phyloP scores from a whole-genome alignment of 2,888 invertebrate genomes.

The Corythucha ciliata region DNA sequence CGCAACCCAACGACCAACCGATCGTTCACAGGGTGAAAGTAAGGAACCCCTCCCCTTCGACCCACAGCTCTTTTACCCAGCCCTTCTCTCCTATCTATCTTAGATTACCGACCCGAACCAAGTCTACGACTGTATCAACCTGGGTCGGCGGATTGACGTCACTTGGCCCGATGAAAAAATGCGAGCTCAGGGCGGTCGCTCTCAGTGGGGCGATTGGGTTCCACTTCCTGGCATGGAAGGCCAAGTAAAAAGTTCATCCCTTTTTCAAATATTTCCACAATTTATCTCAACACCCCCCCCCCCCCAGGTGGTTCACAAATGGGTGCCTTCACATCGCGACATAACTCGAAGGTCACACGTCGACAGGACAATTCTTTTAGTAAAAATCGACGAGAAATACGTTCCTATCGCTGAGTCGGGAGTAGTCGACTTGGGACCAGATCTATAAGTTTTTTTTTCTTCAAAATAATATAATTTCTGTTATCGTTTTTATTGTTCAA shows the following conservation, averaged over 20 bases:
- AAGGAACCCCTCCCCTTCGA: constrained; percentile 29
- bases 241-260: constrained; percentile 46
- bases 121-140: constrained; percentile 85
- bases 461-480: not conserved
- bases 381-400: constrained; percentile 87
- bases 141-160: constrained; percentile 85
- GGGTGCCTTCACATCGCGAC: constrained; percentile 88
- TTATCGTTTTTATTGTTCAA: not conserved
- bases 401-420: constrained; percentile 89
- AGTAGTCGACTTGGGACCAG: constrained; percentile 66
- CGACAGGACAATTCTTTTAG: constrained; percentile 79
- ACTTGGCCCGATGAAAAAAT: constrained; percentile 89
- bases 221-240: constrained; percentile 90
- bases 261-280: not conserved
- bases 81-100: not conserved
- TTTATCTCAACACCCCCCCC: not conserved
- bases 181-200: constrained; percentile 75
- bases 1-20: constrained; percentile 35
- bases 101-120: constrained; percentile 52
- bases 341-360: constrained; percentile 79
- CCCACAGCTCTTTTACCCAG: not conserved
- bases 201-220: constrained; percentile 83
- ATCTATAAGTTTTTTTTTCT: constrained; percentile 39
- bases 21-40: constrained; percentile 51
- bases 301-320: constrained; percentile 74